Evolutionary conservation across 1,140 invertebrate genomes (phyloP), one percentile per base, ranked within the genome.

Genomic region (Chrysoperla carnea): DNA sequence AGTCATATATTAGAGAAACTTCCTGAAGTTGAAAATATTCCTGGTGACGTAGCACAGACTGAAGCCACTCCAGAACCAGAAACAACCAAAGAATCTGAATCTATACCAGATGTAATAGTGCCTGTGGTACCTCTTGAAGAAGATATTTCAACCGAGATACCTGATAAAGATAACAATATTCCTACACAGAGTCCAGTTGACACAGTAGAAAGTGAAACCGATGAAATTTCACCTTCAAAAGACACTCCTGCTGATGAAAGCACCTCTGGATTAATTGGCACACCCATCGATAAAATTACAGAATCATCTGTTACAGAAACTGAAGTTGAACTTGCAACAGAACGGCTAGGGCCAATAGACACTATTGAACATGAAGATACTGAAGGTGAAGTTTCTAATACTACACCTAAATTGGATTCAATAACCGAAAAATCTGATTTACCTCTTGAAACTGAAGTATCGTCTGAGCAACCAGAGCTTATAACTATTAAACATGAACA

Each of bases 1-100:
- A 77, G 66, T 58, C 76, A 78, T 50, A 69, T 72, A 59, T 59
- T 66, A 35, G 66, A 57, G 38, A 49, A 49, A 27, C 36, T 41
- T 29, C 15, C 31, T 36, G 27, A 37, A 23, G 8, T 55, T 15
- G 59, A 56, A 45, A 46, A 53, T 13, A 50, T 48, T 23, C 53
- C 52, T 27, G 27, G 36, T 6, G 23, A 35, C 12, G 33, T 5
- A 14, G 7, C 36, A 6, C 1, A 37, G 9, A 23, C 2, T 23
- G 17, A 23, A 23, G 17, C 29, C 33, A 38, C 37, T 31, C 36
- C 37, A 27, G 17, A 13, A 6, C 7, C 41, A 15, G 29, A 42
- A 5, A 23, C 17, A 3, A 23, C 5, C 17, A 23, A 8, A 43
- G 12, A 36, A 36, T 9, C 36, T 8, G 36, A 36, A 36, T 9